phyloP scores from a whole-genome alignment of 2,797 vertebrate species.

The Siniperca scherzeri region DNA sequence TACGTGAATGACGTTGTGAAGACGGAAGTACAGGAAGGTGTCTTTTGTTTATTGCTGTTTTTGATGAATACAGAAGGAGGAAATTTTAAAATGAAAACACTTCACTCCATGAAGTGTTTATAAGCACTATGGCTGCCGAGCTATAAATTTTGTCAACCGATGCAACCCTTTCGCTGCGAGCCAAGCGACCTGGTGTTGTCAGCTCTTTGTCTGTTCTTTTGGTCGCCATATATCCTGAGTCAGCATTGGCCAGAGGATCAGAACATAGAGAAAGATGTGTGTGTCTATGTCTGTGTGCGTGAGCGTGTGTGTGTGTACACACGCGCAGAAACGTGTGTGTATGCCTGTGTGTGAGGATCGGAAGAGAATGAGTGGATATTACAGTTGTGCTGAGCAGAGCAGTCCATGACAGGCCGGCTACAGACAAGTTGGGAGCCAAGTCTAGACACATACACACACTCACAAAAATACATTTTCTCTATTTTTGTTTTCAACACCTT shows the following conservation, averaged over 20 bases:
- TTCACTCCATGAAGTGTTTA: constrained; percentile 15
- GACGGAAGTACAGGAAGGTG: not conserved
- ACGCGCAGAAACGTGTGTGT: not conserved
- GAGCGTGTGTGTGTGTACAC: constrained; percentile 16
- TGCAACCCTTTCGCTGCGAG: constrained; percentile 49
- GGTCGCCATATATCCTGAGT: constrained; percentile 64
- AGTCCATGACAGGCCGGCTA: constrained; percentile 48
- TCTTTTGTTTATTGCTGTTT: constrained; percentile 13
- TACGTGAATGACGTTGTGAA: not conserved
- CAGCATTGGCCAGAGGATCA: constrained; percentile 67
- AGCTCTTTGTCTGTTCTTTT: constrained; percentile 77
- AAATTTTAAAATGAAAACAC: constrained; percentile 26
- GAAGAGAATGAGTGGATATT: constrained; percentile 68
- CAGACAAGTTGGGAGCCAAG: constrained; percentile 5
- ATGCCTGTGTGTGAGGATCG: constrained; percentile 25
- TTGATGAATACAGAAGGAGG: constrained; percentile 21
- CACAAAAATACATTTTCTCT: not conserved
- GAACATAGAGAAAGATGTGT: constrained; percentile 34
- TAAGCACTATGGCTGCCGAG: not conserved
- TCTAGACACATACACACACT: constrained; percentile 32
- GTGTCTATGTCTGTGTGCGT: constrained; percentile 6
- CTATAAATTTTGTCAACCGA: constrained; percentile 51
- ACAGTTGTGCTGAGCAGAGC: constrained; percentile 69
- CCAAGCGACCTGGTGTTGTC: constrained; percentile 74
- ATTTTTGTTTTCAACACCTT: constrained; percentile 10